These are phyloP conservation scores for Hydraecia micacea DNA, from an alignment of 2,888 invertebrate genomes.

Conservation along the genomic window DNA sequence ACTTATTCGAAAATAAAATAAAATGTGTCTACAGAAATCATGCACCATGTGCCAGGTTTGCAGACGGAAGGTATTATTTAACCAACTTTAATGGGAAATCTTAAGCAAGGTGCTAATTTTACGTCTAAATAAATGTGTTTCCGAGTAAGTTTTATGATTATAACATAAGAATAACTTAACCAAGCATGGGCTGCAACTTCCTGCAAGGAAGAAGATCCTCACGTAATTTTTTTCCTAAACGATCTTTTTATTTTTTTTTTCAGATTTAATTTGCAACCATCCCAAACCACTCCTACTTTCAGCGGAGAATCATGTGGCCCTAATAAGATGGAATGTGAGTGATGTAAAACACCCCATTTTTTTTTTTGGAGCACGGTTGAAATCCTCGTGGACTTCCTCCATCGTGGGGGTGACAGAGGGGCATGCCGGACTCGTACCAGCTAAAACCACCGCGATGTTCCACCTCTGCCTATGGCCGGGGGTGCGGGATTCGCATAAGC, in stretches of 20 bases:
- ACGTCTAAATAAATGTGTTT: slow-evolving; percentile 44
- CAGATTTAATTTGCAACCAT: not conserved
- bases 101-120: slow-evolving; percentile 43
- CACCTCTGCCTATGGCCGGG: too few species aligned
- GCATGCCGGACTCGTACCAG: too few species aligned
- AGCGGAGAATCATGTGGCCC: not conserved
- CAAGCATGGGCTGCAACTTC: not conserved
- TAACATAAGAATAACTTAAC: not conserved
- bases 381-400: too few species aligned
- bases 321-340: not conserved
- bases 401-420: too few species aligned
- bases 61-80: not conserved
- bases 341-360: too few species aligned
- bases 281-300: too few species aligned
- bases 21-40: not conserved
- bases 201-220: not conserved
- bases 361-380: too few species aligned
- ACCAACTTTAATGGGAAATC: not conserved
- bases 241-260: too few species aligned
- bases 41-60: slow-evolving; percentile 12
- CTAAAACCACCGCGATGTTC: too few species aligned
- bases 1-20: not conserved
- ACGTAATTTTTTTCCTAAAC: not conserved
- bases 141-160: slow-evolving; percentile 13
- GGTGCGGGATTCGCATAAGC: too few species aligned